phyloP scores from a whole-genome alignment of 2,113 vertebrate genomes.

The Pachycephala philippinensis region DNA sequence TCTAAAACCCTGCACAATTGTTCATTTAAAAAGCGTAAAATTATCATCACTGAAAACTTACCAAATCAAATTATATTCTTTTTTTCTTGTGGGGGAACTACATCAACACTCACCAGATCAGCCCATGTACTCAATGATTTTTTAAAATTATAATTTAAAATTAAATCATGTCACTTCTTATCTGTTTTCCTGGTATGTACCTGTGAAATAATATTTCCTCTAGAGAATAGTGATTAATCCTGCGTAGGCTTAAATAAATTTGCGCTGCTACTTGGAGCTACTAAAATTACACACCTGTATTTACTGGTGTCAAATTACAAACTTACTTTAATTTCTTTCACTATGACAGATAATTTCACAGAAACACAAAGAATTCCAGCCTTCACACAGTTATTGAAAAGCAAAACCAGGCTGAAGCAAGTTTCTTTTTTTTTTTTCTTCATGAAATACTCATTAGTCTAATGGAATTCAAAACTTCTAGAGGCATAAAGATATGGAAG shows the following conservation, averaged over 20 bases:
- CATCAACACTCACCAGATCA: background rate
- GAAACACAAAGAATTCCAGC: background rate
- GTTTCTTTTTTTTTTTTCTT: background rate
- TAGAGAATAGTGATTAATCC: background rate
- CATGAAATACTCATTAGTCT: background rate
- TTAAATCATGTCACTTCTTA: background rate
- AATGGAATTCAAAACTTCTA: background rate
- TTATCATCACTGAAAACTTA: background rate
- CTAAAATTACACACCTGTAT: background rate
- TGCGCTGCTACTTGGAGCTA: background rate
- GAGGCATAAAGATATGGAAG: background rate
- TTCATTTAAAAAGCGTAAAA: background rate
- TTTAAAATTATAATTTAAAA: background rate
- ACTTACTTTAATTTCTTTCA: background rate
- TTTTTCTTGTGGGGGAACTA: background rate
- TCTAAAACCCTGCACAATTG: rapidly evolving
- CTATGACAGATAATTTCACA: background rate
- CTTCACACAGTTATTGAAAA: background rate
- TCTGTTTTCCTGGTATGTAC: background rate
- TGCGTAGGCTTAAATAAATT: background rate
- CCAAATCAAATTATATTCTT: background rate
- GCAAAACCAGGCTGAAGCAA: background rate
- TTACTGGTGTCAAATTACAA: background rate
- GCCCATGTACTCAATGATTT: background rate
- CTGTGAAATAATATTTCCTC: background rate